Base-by-base conservation (phyloP, 2,888 invertebrate genomes). In the Drosophila rubida region DNA sequence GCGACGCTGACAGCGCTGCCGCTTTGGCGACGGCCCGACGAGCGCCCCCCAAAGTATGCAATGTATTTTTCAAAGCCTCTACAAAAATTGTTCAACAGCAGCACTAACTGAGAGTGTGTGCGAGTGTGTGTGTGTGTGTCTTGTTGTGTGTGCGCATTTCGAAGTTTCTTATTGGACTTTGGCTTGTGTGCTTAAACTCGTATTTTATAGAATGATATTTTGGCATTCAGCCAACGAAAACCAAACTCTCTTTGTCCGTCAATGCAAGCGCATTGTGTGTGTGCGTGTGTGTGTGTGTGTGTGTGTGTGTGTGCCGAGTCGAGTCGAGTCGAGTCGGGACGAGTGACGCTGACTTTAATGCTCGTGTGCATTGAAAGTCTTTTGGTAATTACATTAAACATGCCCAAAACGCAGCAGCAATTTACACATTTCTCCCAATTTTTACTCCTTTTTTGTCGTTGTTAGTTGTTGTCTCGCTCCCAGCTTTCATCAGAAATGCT, bases 171-270 rank as follows among this genome's bases (percentile, higher is more conserved):
- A 83, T 84, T 86, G 76, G 78, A 66, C 80, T 84, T 88, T 88
- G 75, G 75, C 88, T 74, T 69, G 73, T 68, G 86, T 68, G 86
- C 80, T 80, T 86, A 80, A 86, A 58, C 78, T 83, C 84, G 87
- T 88, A 86, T 83, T 86, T 88, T 86, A 78, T 86, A 69, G 76
- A 86, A 88, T 88, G 87, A 83, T 83, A 88, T 84, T 84, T 83
- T 84, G 88, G 84, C 88, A 75, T 59, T 35, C 55, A 65, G 69
- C 78, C 78, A 78, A 54, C 41, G 45, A 45, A 57, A 50, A 58
- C 53, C 62, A 50, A 49, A 58, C 14, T 48, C 22, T 13, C 32
- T 37, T n/a, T 23, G 5, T 27, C 7, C 27, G 2, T 25, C 11
- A 19, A 6, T 48, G 16, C 27, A 2, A 45, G 35, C 59, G 25